Percentiles rank a stretch among this genome's conserved stretches.
Evolutionary conservation across 2,888 invertebrate species (phyloP).

Genomic region (Entomobrya multifasciata): DNA sequence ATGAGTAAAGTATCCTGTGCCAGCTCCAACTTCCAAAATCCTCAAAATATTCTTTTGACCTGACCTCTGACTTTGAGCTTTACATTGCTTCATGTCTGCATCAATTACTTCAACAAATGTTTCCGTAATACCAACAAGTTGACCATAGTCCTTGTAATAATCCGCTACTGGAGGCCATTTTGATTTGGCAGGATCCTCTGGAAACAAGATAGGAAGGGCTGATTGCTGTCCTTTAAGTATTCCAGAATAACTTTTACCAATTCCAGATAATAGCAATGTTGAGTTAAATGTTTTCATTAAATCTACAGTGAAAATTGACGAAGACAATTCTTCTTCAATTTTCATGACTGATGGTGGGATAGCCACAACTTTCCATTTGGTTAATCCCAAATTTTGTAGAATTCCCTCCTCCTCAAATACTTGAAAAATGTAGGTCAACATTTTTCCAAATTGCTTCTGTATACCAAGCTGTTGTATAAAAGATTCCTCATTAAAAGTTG

Average conservation of each 20-base stretch:
- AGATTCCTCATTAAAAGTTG: neutral
- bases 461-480: neutral
- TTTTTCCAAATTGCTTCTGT: neutral
- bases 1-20: neutral
- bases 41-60: neutral
- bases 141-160: neutral
- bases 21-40: conserved; percentile 34
- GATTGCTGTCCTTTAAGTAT: conserved; percentile 38
- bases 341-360: conserved; percentile 9
- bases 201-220: conserved; percentile 53
- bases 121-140: too few species aligned
- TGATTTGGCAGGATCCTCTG: neutral
- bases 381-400: neutral
- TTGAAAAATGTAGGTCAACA: neutral
- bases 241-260: conserved; percentile 9
- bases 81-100: too few species aligned
- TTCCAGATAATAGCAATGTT: neutral
- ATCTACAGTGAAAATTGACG: neutral
- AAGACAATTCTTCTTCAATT: neutral
- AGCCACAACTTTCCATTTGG: conserved; percentile 5
- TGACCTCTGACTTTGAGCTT: too few species aligned
- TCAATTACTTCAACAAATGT: too few species aligned
- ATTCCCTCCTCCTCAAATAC: conserved; percentile 20
- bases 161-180: neutral
- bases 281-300: neutral